phyloP scores from a whole-genome alignment of 1,140 invertebrate genomes.

The Homarus americanus region DNA sequence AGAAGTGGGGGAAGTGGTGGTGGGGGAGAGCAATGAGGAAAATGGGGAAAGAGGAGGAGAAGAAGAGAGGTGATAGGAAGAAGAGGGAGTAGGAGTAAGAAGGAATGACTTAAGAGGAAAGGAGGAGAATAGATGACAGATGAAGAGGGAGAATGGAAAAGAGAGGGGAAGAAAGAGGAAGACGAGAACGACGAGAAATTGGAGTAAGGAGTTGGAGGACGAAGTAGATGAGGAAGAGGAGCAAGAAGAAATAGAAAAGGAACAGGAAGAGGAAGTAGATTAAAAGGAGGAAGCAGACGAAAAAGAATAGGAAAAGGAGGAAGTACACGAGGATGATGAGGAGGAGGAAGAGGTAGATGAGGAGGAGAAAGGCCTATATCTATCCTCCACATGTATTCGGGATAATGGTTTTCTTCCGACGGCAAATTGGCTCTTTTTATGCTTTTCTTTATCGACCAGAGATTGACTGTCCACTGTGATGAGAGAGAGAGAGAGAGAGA shows the following conservation, averaged over 20 bases:
- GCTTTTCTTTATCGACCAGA: background rate
- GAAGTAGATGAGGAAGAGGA: too few species aligned
- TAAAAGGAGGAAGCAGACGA: background rate
- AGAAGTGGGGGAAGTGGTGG: too few species aligned
- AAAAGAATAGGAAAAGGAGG: background rate
- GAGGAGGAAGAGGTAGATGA: background rate
- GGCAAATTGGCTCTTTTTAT: background rate
- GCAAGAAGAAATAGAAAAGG: background rate
- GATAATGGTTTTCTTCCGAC: slow-evolving; percentile 1
- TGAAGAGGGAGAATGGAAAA: background rate
- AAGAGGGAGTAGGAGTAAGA: background rate
- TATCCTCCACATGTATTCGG: background rate
- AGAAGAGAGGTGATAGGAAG: background rate
- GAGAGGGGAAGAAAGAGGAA: background rate
- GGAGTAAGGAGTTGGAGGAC: too few species aligned
- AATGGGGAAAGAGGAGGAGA: background rate
- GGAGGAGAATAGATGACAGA: background rate
- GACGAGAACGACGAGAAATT: too few species aligned
- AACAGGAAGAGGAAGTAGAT: background rate
- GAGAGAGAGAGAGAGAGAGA: background rate
- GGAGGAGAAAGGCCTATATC: background rate
- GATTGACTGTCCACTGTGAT: background rate
- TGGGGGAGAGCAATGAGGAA: background rate
- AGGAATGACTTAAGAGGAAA: too few species aligned
- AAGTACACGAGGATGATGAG: background rate